Evolutionary conservation across 2,888 invertebrate genomes (phyloP).

Genomic region (Sphecodes monilicornis): DNA sequence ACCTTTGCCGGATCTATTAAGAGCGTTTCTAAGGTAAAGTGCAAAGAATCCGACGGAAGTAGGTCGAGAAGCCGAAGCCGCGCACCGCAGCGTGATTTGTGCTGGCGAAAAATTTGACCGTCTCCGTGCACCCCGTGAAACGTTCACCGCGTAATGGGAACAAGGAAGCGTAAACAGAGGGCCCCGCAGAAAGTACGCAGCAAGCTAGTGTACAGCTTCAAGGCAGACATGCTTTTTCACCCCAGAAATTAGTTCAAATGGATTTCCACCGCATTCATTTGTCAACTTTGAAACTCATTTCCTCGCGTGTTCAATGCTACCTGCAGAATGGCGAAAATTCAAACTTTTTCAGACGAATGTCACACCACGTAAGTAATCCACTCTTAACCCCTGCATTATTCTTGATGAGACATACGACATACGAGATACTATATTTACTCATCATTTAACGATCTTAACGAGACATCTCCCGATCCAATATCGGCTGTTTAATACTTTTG

Average conservation of each 20-base stretch:
- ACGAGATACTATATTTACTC: too few relatives aligned
- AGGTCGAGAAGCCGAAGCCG: background rate
- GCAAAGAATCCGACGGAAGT: conserved; percentile 2
- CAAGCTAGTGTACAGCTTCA: background rate
- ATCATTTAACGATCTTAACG: too few relatives aligned
- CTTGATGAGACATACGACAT: too few relatives aligned
- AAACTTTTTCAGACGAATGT: too few relatives aligned
- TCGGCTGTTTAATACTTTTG: too few relatives aligned
- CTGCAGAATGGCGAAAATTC: background rate
- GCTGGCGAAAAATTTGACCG: conserved; percentile 8
- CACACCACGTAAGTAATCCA: too few relatives aligned
- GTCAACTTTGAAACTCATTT: background rate
- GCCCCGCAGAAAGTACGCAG: background rate
- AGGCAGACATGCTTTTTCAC: background rate
- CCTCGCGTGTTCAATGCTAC: background rate
- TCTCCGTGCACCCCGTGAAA: background rate
- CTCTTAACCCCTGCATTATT: too few relatives aligned
- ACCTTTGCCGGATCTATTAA: background rate
- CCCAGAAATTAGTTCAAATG: background rate
- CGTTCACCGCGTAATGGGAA: background rate
- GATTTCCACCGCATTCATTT: background rate
- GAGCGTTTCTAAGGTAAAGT: background rate
- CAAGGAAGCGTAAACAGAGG: background rate
- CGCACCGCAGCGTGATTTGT: background rate
- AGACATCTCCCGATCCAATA: too few relatives aligned